Evolutionary conservation across 1,140 invertebrate species (phyloP).

Genomic region (Oryctes rhinoceros): DNA sequence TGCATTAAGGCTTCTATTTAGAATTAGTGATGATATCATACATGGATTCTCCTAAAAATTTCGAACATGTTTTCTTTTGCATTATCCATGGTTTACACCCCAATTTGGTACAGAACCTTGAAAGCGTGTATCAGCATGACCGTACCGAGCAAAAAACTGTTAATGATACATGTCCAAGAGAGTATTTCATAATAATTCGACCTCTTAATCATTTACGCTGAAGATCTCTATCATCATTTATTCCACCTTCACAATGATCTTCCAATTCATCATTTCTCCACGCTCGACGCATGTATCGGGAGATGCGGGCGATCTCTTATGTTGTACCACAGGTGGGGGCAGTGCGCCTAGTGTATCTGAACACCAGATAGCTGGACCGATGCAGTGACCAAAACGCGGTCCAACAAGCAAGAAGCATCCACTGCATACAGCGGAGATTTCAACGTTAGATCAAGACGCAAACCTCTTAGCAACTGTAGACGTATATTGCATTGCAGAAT

Average conservation of each 20-base stretch:
- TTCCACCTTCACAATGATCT: conserved; percentile 55
- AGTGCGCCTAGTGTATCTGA: conserved; percentile 42
- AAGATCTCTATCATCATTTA: conserved; percentile 53
- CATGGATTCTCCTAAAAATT: too few relatives aligned
- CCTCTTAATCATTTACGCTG: conserved; percentile 50
- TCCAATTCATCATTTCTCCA: conserved; percentile 55
- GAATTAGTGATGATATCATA: too few relatives aligned
- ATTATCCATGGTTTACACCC: not conserved
- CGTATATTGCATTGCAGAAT: not conserved
- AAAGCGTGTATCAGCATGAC: not conserved
- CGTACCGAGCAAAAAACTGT: not conserved
- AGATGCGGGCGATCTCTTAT: conserved; percentile 49
- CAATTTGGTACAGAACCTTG: not conserved
- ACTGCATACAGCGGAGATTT: conserved; percentile 40
- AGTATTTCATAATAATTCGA: conserved; percentile 48
- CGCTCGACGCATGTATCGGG: conserved; percentile 51
- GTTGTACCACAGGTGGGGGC: conserved; percentile 47
- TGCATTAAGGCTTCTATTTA: too few relatives aligned
- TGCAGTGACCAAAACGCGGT: conserved; percentile 54
- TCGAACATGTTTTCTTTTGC: too few relatives aligned
- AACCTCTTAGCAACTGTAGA: not conserved
- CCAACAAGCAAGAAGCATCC: conserved; percentile 43
- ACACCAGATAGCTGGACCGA: conserved; percentile 42
- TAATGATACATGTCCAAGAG: not conserved
- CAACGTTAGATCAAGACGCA: conserved; percentile 41